phyloP scores from a whole-genome alignment of 35 echinoderm and acorn worm species.

The Holothuria glaberrima region DNA sequence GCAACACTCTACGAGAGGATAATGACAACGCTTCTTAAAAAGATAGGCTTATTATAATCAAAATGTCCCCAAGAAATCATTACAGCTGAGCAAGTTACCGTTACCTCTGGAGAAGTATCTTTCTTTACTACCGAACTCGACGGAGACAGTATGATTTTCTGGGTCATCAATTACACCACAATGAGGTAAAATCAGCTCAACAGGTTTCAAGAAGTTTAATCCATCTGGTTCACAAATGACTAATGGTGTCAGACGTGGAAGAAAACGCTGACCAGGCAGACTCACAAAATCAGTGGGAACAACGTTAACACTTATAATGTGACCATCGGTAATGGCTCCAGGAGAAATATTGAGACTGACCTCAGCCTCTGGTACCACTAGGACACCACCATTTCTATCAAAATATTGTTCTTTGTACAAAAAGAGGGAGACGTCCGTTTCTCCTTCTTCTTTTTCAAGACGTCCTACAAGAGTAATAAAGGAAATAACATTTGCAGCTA shows the following conservation, averaged over 20 bases:
- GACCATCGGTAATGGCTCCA: not conserved
- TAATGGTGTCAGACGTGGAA: not conserved
- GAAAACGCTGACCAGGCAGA: not conserved
- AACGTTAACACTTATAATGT: not conserved
- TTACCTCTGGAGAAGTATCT: too few relatives aligned
- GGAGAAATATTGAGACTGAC: not conserved
- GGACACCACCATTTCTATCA: not conserved
- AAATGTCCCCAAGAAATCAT: too few relatives aligned
- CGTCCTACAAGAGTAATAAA: too few relatives aligned
- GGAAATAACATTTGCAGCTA: too few relatives aligned
- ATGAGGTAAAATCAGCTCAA: constrained; percentile 21
- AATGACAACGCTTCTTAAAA: too few relatives aligned
- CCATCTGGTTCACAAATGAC: constrained; percentile 33
- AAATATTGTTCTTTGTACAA: not conserved
- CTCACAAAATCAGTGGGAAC: not conserved
- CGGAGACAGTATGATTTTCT: not conserved
- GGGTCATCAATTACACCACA: constrained; percentile 27
- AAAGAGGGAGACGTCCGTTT: too few relatives aligned
- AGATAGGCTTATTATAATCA: too few relatives aligned
- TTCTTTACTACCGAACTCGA: not conserved
- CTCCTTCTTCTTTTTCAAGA: too few relatives aligned
- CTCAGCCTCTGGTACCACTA: not conserved
- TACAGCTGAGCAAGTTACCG: too few relatives aligned
- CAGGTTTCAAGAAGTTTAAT: not conserved
- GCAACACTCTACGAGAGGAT: too few relatives aligned